Evolutionary conservation across 2,888 invertebrate genomes (phyloP).

Genomic region (Mesorhabditis spiculigera): DNA sequence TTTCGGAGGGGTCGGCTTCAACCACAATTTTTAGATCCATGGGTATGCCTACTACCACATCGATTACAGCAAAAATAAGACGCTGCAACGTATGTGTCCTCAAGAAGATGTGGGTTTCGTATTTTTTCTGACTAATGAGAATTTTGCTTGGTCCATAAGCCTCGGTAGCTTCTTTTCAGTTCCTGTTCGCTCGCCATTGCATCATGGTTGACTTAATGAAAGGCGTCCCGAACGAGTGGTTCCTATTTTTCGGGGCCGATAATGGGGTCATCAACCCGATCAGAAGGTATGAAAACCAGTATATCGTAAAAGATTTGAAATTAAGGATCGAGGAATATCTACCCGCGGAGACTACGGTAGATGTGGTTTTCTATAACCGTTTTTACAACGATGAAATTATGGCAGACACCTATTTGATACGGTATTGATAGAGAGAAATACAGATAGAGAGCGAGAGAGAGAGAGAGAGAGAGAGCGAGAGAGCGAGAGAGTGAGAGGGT

Average conservation of each 20-base stretch:
- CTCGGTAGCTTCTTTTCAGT: too few relatives aligned
- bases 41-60: not conserved
- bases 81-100: not conserved
- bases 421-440: not conserved
- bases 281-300: not conserved
- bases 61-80: constrained; percentile 5
- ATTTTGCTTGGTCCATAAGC: too few relatives aligned
- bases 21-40: not conserved
- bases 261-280: not conserved
- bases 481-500: too few relatives aligned
- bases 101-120: not conserved
- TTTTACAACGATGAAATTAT: not conserved
- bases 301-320: not conserved
- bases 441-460: too few relatives aligned
- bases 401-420: not conserved
- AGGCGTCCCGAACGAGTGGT: not conserved
- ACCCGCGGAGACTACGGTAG: not conserved
- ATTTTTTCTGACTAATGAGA: too few relatives aligned
- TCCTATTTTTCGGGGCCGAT: constrained; percentile 3
- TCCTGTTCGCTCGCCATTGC: not conserved
- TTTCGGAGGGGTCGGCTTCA: too few relatives aligned
- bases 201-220: constrained; percentile 5
- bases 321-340: not conserved
- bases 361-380: not conserved
- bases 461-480: too few relatives aligned